Evolutionary conservation across 2,113 vertebrate genomes (phyloP), one percentile per base, ranked within the genome.

Genomic region (Conger conger): DNA sequence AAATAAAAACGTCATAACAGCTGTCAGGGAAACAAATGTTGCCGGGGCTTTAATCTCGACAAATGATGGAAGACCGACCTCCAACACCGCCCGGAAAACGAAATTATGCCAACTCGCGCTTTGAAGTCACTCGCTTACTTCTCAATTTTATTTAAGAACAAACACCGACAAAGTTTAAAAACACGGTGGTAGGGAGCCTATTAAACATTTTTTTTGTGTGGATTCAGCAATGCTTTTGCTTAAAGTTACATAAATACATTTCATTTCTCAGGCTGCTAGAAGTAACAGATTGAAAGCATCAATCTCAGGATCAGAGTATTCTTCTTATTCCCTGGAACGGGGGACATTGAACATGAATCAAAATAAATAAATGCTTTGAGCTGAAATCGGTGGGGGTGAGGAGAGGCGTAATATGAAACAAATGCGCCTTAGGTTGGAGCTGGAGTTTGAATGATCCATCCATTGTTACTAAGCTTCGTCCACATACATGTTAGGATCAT

Each of bases 11-110:
- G 68, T 33, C 68, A 73, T 30, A 73, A 30, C 68, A 30, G 68
- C 68, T 73, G 68, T 73, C 68, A 73, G 68, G 68, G 68, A 73
- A 73, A 73, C n/a, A 33, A 73, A 73, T 73, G 68, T 73, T 73
- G 27, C 68, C 13, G 68, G n/a, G 9, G n/a, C 68, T 73, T 73
- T 73, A 73, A 73, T 73, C 68, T 33, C 27, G 5, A 73, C 68
- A 13, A 1, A 33, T 73, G 68, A 73, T 73, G 68, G n/a, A 73
- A 73, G n/a, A 73, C 68, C 13, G 33, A 73, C 77, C 77, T 20
- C 35, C 17, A 81, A 81, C 37, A 53, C n/a, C 53, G 79, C 79
- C 37, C n/a, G 18, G 53, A 53, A 81, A 5, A n/a, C 37, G 8
- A 23, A 27, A 81, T 81, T 81, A 81, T 81, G 27, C 33, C 53